phyloP scores from a whole-genome alignment of 2,113 vertebrate species.

The Rhineura floridana region DNA sequence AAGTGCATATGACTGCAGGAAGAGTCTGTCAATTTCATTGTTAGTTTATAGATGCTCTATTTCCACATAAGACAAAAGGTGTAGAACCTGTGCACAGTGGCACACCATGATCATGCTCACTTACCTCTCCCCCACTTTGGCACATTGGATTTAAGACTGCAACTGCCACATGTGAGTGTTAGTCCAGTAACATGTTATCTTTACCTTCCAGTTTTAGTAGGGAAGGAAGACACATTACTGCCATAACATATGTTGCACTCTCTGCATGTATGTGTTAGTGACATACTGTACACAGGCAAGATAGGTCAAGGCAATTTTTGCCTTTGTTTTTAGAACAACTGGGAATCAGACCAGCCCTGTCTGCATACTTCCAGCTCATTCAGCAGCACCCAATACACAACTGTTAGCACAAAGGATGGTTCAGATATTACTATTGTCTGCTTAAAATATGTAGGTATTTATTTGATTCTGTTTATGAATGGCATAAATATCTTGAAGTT shows the following conservation, averaged over 20 bases:
- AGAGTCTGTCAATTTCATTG: too few species aligned
- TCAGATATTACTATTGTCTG: accelerated
- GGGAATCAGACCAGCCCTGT: background rate
- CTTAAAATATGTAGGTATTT: background rate
- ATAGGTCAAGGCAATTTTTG: too few species aligned
- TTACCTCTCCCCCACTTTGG: background rate
- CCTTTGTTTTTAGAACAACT: background rate
- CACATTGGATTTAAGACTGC: background rate
- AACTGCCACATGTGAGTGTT: background rate
- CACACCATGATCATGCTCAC: background rate
- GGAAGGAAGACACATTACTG: background rate
- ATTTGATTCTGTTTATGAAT: too few species aligned
- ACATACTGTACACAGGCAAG: background rate
- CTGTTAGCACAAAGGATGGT: background rate
- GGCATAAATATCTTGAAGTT: too few species aligned
- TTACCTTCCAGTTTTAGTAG: background rate
- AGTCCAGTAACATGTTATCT: background rate
- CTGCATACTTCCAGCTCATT: background rate
- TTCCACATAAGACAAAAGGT: background rate
- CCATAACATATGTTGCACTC: background rate
- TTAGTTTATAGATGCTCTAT: background rate
- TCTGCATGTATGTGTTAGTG: too few species aligned
- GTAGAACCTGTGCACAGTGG: background rate
- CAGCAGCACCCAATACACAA: background rate
- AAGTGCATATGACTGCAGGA: background rate